A percentile compares a stretch with the other conserved stretches of the same genome.
phyloP scores from a whole-genome alignment of 92 coral and sea anemone species.

The Phymanthus crucifer region DNA sequence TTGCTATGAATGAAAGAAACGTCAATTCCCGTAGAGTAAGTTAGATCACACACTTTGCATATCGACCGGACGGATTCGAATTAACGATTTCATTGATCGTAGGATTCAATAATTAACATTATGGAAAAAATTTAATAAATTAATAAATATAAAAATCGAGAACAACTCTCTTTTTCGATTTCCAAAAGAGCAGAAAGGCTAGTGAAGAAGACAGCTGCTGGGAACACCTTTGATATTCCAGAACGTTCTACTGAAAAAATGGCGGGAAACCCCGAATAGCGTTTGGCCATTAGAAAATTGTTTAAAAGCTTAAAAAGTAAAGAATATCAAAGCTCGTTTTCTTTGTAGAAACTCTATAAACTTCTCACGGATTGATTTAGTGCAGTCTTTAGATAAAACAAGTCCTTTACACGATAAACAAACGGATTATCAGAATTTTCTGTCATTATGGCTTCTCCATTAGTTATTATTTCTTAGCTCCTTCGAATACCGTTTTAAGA shows the following conservation, averaged over 20 bases:
- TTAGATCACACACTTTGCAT: no score
- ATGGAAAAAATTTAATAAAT: no score
- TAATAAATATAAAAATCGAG: neutral
- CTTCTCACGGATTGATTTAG: neutral
- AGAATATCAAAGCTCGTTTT: neutral
- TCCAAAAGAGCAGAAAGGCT: neutral
- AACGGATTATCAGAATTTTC: neutral
- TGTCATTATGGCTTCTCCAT: neutral
- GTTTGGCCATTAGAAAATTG: neutral
- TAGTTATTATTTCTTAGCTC: neutral
- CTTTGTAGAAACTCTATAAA: neutral
- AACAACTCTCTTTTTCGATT: neutral
- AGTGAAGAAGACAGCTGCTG: neutral
- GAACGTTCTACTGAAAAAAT: neutral
- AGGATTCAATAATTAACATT: neutral
- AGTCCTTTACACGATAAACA: neutral
- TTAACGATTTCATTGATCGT: neutral
- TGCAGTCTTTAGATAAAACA: neutral
- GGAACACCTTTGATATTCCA: neutral
- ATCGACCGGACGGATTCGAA: no score
- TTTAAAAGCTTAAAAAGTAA: neutral
- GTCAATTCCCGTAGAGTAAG: neutral
- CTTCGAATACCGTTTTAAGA: conserved; percentile 1
- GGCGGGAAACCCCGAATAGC: neutral
- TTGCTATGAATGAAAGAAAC: neutral